Conservation (phyloP, 2,888 invertebrate species). For the Acronicta alni region DNA sequence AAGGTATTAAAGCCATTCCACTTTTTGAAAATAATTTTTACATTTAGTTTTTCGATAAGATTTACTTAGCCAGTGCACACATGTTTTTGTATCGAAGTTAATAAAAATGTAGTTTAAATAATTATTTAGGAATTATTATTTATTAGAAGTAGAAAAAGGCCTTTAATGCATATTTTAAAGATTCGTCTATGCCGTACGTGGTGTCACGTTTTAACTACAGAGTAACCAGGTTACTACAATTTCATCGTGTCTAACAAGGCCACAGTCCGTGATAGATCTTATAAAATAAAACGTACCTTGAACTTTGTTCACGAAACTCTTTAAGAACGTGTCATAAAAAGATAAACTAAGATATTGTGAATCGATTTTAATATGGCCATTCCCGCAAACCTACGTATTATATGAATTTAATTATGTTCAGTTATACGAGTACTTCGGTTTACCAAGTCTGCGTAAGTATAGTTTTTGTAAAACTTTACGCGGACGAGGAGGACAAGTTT, state of each 20-base stretch:
- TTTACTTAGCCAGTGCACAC: too few species aligned
- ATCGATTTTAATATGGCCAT: constrained; percentile 32
- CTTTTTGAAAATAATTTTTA: too few species aligned
- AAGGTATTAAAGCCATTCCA: too few species aligned
- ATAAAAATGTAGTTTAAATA: too few species aligned
- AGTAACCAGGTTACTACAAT: too few species aligned
- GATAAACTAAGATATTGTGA: constrained; percentile 29
- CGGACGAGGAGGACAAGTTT: constrained; percentile 37
- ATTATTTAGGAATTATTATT: too few species aligned
- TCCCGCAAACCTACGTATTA: constrained; percentile 18
- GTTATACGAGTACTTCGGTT: constrained; percentile 41
- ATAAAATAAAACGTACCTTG: background rate
- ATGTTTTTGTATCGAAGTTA: too few species aligned
- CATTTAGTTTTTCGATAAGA: too few species aligned
- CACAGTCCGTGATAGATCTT: background rate
- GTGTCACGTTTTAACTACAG: too few species aligned
- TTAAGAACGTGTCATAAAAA: constrained; percentile 3
- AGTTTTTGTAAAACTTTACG: constrained; percentile 44
- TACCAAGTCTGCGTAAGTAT: constrained; percentile 26
- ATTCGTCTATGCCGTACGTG: too few species aligned
- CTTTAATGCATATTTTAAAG: too few species aligned
- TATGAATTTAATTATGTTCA: constrained; percentile 37
- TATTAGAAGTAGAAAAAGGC: too few species aligned
- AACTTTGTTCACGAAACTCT: constrained; percentile 5
- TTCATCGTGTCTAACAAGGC: background rate